Evolutionary conservation across 2,113 vertebrate species (phyloP), one percentile per base, ranked within the genome.

Genomic region (Camarhynchus parvulus): DNA sequence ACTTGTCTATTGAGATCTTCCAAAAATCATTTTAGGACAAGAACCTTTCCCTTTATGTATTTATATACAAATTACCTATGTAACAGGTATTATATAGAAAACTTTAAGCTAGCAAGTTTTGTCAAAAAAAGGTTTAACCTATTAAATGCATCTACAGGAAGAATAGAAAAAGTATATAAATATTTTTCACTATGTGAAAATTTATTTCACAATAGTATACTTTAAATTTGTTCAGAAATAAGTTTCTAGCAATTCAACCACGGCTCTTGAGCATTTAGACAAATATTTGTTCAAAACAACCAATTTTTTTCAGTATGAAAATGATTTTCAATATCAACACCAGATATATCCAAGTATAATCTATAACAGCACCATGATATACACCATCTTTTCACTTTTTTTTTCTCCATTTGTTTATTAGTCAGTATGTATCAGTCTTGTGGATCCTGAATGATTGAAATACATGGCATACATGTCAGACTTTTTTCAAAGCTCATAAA

Each of bases 401-500:
- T 61, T 75, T 52, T 47, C 35, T 56, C 30, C 5, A 20, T 88
- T 80, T 93, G 28, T 84, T 92, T 94, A 75, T 92, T 75, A 64
- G 68, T 83, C 52, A 47, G 58, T 63, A 41, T 41, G 52, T 46
- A 14, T 28, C 77, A 72, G 23, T 28, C 49, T 61, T 66, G 11
- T 62, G 74, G 68, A 79, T 35, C 18, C 42, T 30, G 83, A 68
- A 83, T 76, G 76, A 93, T 52, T 84, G 83, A 93, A 95, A 92
- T 47, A 39, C 74, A 15, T 44, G 76, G 67, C 77, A 93, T 69
- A n/a, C 83, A 68, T 39, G 56, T 61, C 94, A 68, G 87, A 79
- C 53, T 93, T 93, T 79, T 94, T 96, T 89, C 89, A 94, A 87
- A 96, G 66, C 90, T 94, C 87, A 94, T 89, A 94, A 97, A 96